Evolutionary conservation across 2,113 vertebrate species (phyloP), one percentile per base, ranked within the genome.

Genomic region (Echinops telfairi): DNA sequence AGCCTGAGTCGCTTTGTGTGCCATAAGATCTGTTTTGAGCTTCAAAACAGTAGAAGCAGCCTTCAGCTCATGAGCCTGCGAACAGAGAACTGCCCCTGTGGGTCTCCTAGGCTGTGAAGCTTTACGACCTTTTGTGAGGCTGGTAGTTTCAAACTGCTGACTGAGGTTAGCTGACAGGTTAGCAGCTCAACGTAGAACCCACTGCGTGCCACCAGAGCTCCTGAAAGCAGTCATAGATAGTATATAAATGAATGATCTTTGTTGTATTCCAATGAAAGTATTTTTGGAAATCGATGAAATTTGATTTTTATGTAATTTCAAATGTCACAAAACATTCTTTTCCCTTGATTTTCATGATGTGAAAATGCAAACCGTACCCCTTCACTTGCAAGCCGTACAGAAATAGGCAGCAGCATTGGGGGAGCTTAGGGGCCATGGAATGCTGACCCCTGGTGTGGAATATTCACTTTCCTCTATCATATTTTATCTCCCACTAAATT

Each of bases 391-490:
- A 43, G 22, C 86, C 31, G 8, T 64, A 43, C 29, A 85, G 60
- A 60, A 62, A 81, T 17, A 94, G 31, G 20, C 57, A 16, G 64
- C 57, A 81, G 11, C 60, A 9, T 53, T 93, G 15, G 16, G 91
- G 83, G 83, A 22, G 53, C n/a, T 29, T 10, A 20, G 0, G 0
- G 76, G 22, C 40, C 68, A 1, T 93, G 40, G 47, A 90, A 73
- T 95, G 71, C 76, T 93, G 33, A 78, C 27, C 20, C 29, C 22
- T 57, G 23, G 22, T 91, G 14, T 64, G 38, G 17, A 90, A 93
- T 38, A 66, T 71, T 86, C 88, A n/a, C 31, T 90, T 96, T 93
- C n/a, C 3, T 94, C 9, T 78, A 9, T 89, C 84, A 76, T 91
- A 91, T 88, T 36, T 36, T 57, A 71, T 88, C 93, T 58, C 83